Base-by-base conservation (phyloP, 2,888 invertebrate species). In the Iselma pallidipennis region DNA sequence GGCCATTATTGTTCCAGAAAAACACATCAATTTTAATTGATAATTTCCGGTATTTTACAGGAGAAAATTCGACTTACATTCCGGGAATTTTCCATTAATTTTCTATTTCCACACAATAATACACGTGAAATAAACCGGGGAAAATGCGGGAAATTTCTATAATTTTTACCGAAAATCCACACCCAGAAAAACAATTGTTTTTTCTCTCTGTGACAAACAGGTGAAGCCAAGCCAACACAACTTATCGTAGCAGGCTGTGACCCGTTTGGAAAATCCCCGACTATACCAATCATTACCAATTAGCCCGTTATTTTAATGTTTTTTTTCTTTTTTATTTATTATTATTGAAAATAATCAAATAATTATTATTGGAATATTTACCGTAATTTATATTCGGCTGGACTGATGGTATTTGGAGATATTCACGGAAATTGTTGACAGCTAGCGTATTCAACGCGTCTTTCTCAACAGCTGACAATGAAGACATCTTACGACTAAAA, bases 381-480 rank as follows among this genome's bases (percentile, higher is more conserved):
- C 95, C 89, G 79, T 96, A 96, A 80, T 95, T 86, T 4, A 95
- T 85, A 75, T 92, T 82, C 0, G 96, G 96, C 74, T 96, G 96
- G 0, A 95, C 93, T 56, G 94, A 93, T 7, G 93, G 91, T 71
- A 96, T 94, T 69, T 87, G 85, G 55, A 97, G 82, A 84, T 96
- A 97, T 75, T 94, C 91, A 57, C 91, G 86, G 76, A 97, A 93
- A 76, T 90, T 89, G 68, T 90, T 86, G 63, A 77, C 73, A 67
- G 76, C 76, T 71, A 73, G 71, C 57, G 71, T 71, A 66, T 78
- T 75, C 66, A 78, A 76, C 69, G 76, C 74, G 67, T 74, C 67
- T 68, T 71, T 74, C 64, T 75, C 72, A 72, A 76, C 75, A 78
- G 78, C 76, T 76, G 78, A 75, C 75, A 72, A 71, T 71, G 74